Conservation (phyloP, 2,888 invertebrate genomes). For the Altica lythri region DNA sequence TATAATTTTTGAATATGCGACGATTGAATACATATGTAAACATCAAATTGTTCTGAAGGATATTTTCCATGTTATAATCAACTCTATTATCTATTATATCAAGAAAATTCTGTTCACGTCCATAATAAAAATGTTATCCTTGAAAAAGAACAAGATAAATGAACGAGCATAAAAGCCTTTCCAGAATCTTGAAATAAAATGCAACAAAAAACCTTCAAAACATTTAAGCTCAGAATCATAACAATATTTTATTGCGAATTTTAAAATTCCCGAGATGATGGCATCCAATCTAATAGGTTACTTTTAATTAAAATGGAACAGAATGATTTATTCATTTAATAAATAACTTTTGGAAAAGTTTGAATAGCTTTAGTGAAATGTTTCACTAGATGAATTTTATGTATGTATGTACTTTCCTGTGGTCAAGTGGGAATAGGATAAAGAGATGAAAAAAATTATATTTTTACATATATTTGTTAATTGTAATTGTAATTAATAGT, state of each 20-base stretch:
- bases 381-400: too few relatives aligned
- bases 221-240: slow-evolving; percentile 3
- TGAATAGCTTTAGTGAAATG: slow-evolving; percentile 1
- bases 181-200: slow-evolving; percentile 12
- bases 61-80: too few relatives aligned
- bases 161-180: slow-evolving; percentile 4
- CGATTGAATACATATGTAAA: too few relatives aligned
- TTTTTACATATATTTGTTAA: too few relatives aligned
- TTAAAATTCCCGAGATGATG: slow-evolving; percentile 4
- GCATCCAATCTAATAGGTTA: not conserved
- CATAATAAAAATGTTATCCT: slow-evolving; percentile 17
- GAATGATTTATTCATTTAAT: slow-evolving; percentile 11
- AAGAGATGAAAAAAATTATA: too few relatives aligned
- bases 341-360: slow-evolving; percentile 10
- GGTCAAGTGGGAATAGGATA: too few relatives aligned
- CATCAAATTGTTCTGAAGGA: too few relatives aligned
- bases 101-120: slow-evolving; percentile 16
- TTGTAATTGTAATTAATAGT: too few relatives aligned
- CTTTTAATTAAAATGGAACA: slow-evolving; percentile 8
- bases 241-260: slow-evolving; percentile 4
- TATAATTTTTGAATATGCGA: too few relatives aligned
- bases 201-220: slow-evolving; percentile 5
- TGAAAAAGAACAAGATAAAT: slow-evolving; percentile 14
- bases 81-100: too few relatives aligned
- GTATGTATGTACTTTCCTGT: too few relatives aligned